Conservation (phyloP, 2,113 vertebrate species). For the Strix uralensis region DNA sequence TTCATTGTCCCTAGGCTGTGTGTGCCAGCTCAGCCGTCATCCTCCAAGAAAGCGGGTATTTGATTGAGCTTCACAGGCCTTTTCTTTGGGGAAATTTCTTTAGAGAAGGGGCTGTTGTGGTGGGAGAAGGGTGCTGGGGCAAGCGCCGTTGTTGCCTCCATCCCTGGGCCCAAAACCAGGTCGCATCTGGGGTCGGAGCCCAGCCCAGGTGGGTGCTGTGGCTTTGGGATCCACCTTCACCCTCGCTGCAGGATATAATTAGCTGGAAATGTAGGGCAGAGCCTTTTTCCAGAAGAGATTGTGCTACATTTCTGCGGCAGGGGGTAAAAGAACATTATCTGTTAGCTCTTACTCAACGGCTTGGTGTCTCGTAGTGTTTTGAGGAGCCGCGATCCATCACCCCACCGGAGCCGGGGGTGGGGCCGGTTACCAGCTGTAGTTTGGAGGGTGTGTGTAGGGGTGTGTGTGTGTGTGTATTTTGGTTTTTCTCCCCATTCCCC, state of each 20-base stretch:
- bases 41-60: too few species aligned
- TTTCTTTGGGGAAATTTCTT: neutral
- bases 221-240: neutral
- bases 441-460: too few species aligned
- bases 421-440: neutral
- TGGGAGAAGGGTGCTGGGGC: neutral
- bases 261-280: slow-evolving; percentile 4
- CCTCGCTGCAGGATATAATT: neutral
- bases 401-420: neutral
- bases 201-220: neutral
- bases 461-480: too few species aligned
- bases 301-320: neutral
- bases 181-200: rapidly evolving
- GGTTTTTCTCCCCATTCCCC: too few species aligned
- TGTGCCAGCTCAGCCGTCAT: neutral
- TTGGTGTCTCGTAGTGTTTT: neutral
- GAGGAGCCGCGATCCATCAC: neutral
- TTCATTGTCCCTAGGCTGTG: neutral
- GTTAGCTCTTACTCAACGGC: rapidly evolving
- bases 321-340: rapidly evolving
- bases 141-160: neutral
- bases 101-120: neutral
- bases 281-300: neutral
- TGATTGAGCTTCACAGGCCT: neutral
- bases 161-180: neutral